Evolutionary conservation across 2,888 invertebrate species (phyloP).

Genomic region (Sericinus montela): DNA sequence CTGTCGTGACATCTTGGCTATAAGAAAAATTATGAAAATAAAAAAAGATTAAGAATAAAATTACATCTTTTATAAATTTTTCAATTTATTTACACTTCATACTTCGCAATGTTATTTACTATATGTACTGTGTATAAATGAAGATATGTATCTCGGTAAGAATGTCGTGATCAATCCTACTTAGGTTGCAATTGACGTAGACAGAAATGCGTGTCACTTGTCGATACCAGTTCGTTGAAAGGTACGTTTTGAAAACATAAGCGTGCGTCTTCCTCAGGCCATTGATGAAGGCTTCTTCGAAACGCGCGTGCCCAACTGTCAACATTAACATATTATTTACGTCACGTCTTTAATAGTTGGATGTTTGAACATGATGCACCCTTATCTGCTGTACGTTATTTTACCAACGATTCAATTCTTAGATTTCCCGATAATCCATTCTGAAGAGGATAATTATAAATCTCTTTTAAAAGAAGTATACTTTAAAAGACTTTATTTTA

Average conservation of each 20-base stretch:
- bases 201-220: conserved; percentile 8
- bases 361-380: background rate
- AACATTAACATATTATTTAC: conserved; percentile 29
- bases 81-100: too few relatives aligned
- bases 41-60: too few relatives aligned
- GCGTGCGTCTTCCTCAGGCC: conserved; percentile 41
- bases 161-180: background rate
- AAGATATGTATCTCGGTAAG: background rate
- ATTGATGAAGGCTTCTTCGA: conserved; percentile 56
- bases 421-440: too few relatives aligned
- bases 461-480: too few relatives aligned
- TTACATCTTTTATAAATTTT: too few relatives aligned
- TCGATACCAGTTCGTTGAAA: conserved; percentile 29
- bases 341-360: background rate
- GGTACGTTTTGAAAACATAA: conserved; percentile 53
- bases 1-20: too few relatives aligned
- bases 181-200: conserved; percentile 1
- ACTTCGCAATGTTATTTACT: too few relatives aligned
- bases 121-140: background rate
- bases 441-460: too few relatives aligned
- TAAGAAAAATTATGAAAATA: too few relatives aligned
- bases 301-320: conserved; percentile 60
- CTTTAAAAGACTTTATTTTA: too few relatives aligned
- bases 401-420: too few relatives aligned
- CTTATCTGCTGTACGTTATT: too few relatives aligned